Conservation (phyloP, 2,888 invertebrate species). For the Euclidia mi region DNA sequence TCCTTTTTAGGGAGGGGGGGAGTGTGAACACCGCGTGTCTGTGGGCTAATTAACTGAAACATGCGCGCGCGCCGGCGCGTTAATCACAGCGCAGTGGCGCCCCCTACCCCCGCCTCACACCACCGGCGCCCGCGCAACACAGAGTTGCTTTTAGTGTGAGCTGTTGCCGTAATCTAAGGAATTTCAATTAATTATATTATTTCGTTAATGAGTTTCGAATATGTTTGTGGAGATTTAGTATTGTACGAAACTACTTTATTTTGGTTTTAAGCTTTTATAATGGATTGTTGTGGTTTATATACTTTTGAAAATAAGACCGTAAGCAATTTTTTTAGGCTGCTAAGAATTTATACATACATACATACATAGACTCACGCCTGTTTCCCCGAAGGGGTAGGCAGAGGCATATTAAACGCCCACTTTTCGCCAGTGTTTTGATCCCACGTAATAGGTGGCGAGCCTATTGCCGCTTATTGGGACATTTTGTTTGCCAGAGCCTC, state of each 20-base stretch:
- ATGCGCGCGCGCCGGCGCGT: conserved; percentile 81
- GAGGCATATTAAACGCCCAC: no score
- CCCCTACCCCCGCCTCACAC: conserved; percentile 54
- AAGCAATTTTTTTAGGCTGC: no score
- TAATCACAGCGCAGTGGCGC: conserved; percentile 74
- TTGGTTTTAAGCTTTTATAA: conserved; percentile 26
- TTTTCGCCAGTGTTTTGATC: no score
- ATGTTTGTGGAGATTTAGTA: conserved; percentile 56
- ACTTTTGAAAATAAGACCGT: conserved; percentile 1
- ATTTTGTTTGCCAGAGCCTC: no score
- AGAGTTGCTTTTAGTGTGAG: conserved; percentile 85
- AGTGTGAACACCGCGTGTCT: conserved; percentile 83
- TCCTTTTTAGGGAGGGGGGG: conserved; percentile 82
- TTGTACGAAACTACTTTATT: conserved; percentile 54
- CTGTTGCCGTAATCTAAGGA: conserved; percentile 83
- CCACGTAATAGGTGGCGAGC: no score
- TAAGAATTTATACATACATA: no score
- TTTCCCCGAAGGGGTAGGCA: no score
- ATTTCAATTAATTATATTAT: conserved; percentile 82
- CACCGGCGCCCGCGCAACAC: conserved; percentile 69
- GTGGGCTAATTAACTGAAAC: conserved; percentile 85
- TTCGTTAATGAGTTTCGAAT: conserved; percentile 70
- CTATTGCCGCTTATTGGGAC: no score
- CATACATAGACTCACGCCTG: no score
- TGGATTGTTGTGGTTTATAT: conserved; percentile 18